Base-by-base conservation (phyloP, 2,113 vertebrate genomes). In the Alces alces region DNA sequence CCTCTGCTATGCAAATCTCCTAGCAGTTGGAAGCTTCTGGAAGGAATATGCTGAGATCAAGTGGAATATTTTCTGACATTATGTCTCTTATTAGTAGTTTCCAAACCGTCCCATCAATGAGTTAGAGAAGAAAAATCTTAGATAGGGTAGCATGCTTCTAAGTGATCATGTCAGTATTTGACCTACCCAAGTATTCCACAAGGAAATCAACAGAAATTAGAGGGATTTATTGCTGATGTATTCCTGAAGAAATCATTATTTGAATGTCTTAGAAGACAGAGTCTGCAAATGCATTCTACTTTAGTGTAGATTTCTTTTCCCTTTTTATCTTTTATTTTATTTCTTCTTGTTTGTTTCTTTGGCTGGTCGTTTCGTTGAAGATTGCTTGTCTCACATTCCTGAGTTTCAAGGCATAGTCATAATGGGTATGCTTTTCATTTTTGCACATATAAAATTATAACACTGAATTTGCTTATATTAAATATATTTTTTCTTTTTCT, bases 381-480 rank as follows among this genome's bases (percentile, higher is more conserved):
- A 61, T 14, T 30, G 17, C 17, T 88, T 57, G 10, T 70, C 52
- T 80, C 47, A 6, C 45, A 13, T 25, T 39, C 16, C 30, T 55
- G 66, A 83, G 66, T 47, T 27, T 86, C 19, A 52, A 23, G 30
- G 28, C 5, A 61, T 2, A 21, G 9, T 54, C 39, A 27, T 19
- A 43, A 52, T 28, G 64, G 7, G 12, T n/a, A 54, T 47, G 19
- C 16, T 52, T 93, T 85, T 52, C 10, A 55, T 66, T 45, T 89
- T 96, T 97, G n/a, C 33, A 57, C 60, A 87, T 47, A 86, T 33
- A 85, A 92, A 91, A 84, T 93, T 66, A 2, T 73, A 86, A 80
- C 57, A 43, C 1, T 87, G 25, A 36, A 39, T 90, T 97, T 95
- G 5, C 23, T 58, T 58, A 3, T 6, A 30, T 13, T 70, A 16